Conservation (phyloP, 2,888 invertebrate species). For the Folsomia candida region DNA sequence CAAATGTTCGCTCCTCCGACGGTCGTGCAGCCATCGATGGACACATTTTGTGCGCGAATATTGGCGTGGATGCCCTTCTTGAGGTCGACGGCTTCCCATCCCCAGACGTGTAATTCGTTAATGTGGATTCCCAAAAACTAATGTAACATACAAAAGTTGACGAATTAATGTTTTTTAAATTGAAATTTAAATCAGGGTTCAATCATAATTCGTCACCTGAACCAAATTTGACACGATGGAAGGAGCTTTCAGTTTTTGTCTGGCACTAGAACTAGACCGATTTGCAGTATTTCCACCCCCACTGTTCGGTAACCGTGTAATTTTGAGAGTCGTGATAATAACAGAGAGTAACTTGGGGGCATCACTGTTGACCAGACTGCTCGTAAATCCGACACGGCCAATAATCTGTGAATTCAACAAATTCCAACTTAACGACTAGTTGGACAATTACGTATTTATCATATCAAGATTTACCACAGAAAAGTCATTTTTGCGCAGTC, state of each 20-base stretch:
- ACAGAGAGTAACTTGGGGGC: slow-evolving; percentile 80
- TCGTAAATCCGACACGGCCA: slow-evolving; percentile 77
- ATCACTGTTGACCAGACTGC: slow-evolving; percentile 84
- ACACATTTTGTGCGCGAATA: slow-evolving; percentile 41
- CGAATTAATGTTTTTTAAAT: background rate
- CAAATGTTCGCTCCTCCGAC: slow-evolving; percentile 47
- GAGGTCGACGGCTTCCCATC: slow-evolving; percentile 46
- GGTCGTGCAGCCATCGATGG: slow-evolving; percentile 49
- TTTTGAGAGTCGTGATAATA: slow-evolving; percentile 74
- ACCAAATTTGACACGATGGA: slow-evolving; percentile 48
- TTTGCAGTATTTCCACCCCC: background rate
- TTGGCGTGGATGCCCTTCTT: slow-evolving; percentile 48
- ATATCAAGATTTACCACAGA: slow-evolving; percentile 61
- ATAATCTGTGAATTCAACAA: slow-evolving; percentile 66
- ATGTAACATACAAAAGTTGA: slow-evolving; percentile 3
- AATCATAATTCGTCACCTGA: slow-evolving; percentile 31
- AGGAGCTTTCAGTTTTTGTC: slow-evolving; percentile 45
- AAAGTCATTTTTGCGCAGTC: slow-evolving; percentile 74
- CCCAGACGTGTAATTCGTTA: slow-evolving; percentile 46
- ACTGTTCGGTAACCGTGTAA: slow-evolving; percentile 58
- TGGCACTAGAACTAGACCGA: background rate
- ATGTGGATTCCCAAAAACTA: slow-evolving; percentile 50
- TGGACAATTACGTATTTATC: background rate
- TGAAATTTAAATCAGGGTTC: background rate
- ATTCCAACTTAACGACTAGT: background rate